Base-by-base conservation (phyloP, 1,140 invertebrate genomes). In the Zaprionus kolodkinae region DNA sequence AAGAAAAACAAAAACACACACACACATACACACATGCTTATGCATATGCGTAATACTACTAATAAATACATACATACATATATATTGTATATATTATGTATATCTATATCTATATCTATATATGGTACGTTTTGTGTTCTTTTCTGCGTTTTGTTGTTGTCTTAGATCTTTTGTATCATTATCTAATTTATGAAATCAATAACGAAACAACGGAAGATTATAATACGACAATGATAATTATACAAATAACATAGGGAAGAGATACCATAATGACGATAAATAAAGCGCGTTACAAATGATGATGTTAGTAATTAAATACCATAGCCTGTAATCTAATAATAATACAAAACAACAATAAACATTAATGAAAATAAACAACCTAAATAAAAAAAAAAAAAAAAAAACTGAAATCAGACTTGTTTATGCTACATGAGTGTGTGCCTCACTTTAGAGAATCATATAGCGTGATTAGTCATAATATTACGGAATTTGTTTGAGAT, bases 301-400 rank as follows among this genome's bases (percentile, higher is more conserved):
- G 33, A 68, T 43, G 33, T 15, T 13, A 78, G 81, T 77, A 81
- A 77, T 74, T 71, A 85, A 85, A 80, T n/a, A 64, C 15, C 38
- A 21, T 85, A 85, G 82, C 68, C 45, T 76, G 78, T 86, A 85
- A 86, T 76, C 30, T 62, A 74, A 55, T 56, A 38, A 69, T 78
- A 78, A 78, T 68, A 60, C 40, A 76, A 82, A 65, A 65, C 50
- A 65, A 86, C 67, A 86, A 81, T 81, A 79, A 85, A 78, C 72
- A 86, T 69, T 81, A 69, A 68, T 81, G 77, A 81, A 74, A 40
- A 62, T 55, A 68, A 13, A 60, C 35, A 43, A 35, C 33, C 33
- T 45, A 12, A 21, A 71, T 60, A 59, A 72, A 21, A 21, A 21
- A 21, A 17, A n/a, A 52, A 13, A 33, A n/a, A n/a, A 17, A 59